These are phyloP conservation scores for Ctenopoma multispine DNA, from an alignment of 2,797 vertebrate species.

Conservation along the genomic window DNA sequence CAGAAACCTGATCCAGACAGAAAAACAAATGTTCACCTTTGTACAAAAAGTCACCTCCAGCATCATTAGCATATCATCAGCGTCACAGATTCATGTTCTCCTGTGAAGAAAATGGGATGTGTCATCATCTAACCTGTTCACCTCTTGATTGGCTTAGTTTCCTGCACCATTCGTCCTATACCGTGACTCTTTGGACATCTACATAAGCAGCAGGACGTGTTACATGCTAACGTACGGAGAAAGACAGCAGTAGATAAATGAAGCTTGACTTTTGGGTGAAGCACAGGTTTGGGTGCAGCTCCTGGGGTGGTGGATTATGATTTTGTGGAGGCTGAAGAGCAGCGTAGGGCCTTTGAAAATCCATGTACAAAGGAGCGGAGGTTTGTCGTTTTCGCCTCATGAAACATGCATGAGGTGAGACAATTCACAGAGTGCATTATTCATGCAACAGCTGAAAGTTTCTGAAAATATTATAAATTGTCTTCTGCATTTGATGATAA, in stretches of 20 bases:
- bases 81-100: too few relatives aligned
- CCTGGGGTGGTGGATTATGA: conserved; percentile 20
- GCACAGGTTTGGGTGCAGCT: conserved; percentile 31
- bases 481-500: conserved; percentile 21
- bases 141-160: too few relatives aligned
- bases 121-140: too few relatives aligned
- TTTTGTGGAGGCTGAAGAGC: conserved; percentile 15
- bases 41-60: neutral
- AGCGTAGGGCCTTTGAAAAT: conserved; percentile 24
- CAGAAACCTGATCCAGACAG: neutral
- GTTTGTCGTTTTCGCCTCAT: conserved; percentile 55
- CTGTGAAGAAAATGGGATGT: neutral
- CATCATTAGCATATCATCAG: too few relatives aligned
- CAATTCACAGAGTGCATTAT: conserved; percentile 57
- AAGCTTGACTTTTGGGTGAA: conserved; percentile 40
- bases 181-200: too few relatives aligned
- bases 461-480: conserved; percentile 48
- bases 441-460: conserved; percentile 53
- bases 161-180: too few relatives aligned
- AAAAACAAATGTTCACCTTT: neutral
- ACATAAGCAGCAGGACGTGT: conserved; percentile 51
- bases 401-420: conserved; percentile 67
- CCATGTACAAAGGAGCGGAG: conserved; percentile 20
- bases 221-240: conserved; percentile 19
- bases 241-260: conserved; percentile 18